A percentile compares a stretch with the other conserved stretches of the same genome.
phyloP scores from a whole-genome alignment of 2,113 vertebrate species.

The Tragelaphus scriptus region DNA sequence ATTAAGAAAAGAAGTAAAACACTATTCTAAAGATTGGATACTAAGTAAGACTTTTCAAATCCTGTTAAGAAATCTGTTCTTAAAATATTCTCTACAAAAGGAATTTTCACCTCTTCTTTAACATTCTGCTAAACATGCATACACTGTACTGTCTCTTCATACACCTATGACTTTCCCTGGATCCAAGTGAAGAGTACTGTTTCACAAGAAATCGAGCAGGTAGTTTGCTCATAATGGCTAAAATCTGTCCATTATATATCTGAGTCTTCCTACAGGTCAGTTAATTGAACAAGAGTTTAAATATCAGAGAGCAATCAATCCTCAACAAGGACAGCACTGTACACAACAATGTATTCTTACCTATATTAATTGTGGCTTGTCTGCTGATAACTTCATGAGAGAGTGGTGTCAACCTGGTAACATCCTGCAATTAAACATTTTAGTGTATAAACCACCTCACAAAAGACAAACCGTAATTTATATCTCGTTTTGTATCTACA shows the following conservation, averaged over 20 bases:
- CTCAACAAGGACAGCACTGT: background rate
- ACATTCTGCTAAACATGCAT: background rate
- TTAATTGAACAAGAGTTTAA: background rate
- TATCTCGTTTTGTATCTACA: too few species aligned
- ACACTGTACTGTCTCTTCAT: background rate
- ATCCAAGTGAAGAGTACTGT: background rate
- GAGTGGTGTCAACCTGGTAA: constrained; percentile 89
- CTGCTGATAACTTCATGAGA: constrained; percentile 95
- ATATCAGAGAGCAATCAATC: fast-evolving
- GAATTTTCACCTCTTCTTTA: background rate
- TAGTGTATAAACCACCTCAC: background rate
- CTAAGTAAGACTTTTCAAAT: background rate
- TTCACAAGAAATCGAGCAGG: background rate
- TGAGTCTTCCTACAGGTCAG: background rate
- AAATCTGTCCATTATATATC: background rate
- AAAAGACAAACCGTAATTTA: background rate
- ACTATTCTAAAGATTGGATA: background rate
- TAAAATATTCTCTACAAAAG: background rate
- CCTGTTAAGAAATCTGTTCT: background rate
- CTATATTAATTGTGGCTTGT: constrained; percentile 97
- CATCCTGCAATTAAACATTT: constrained; percentile 75
- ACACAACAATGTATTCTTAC: constrained; percentile 75
- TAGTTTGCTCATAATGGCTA: background rate
- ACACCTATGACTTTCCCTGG: background rate
- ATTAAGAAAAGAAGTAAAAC: background rate